Evolutionary conservation across 2,888 invertebrate species (phyloP).

Genomic region (Labia minor): DNA sequence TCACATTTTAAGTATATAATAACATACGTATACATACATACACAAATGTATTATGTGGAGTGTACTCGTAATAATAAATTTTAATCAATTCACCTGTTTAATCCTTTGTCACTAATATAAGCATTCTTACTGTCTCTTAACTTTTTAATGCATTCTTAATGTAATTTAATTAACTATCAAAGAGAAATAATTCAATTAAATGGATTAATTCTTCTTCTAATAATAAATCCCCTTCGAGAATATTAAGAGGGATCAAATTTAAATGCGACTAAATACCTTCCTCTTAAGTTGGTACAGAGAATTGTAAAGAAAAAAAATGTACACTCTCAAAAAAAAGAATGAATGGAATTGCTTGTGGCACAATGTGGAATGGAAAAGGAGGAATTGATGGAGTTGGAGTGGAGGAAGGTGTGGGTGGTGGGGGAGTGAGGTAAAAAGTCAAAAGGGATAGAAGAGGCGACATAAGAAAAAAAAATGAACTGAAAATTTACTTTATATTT

Average conservation of each 20-base stretch:
- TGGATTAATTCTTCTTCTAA: background rate
- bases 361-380: no score
- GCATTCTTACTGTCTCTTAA: no score
- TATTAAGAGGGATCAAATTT: background rate
- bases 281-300: background rate
- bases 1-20: no score
- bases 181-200: background rate
- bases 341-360: background rate
- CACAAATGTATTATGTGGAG: no score
- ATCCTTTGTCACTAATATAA: no score
- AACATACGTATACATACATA: no score
- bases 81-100: no score
- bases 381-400: background rate
- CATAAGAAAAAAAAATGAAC: conserved; percentile 13
- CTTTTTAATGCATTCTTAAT: no score
- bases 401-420: background rate
- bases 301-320: conserved; percentile 5
- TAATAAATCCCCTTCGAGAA: background rate
- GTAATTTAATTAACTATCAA: background rate
- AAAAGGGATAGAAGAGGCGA: background rate
- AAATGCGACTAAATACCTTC: background rate
- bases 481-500: conserved; percentile 18
- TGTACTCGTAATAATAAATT: no score
- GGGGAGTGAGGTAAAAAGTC: background rate
- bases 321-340: background rate